Percentiles rank a stretch among this genome's conserved stretches.
phyloP scores from a whole-genome alignment of 2,113 vertebrate genomes.

The Callaeas wilsoni region DNA sequence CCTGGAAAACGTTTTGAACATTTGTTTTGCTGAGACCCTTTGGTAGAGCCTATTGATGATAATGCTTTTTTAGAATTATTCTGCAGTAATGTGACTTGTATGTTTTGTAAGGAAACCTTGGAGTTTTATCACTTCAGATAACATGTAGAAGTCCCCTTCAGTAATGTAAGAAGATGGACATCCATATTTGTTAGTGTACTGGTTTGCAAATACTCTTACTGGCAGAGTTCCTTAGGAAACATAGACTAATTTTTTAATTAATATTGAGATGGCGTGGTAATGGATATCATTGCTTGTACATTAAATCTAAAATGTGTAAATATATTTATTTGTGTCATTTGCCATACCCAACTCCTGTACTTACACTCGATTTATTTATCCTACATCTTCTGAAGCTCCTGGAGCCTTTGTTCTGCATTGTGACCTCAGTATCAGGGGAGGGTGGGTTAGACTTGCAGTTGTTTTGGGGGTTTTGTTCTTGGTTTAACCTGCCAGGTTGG shows the following conservation, averaged over 20 bases:
- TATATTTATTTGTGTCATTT: not conserved
- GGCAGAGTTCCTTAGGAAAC: not conserved
- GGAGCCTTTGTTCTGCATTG: not conserved
- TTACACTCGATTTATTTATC: not conserved
- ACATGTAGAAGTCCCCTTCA: not conserved
- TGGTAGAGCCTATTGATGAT: not conserved
- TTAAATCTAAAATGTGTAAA: not conserved
- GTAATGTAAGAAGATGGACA: not conserved
- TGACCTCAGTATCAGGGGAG: not conserved
- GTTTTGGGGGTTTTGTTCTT: not conserved
- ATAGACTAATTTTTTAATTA: not conserved
- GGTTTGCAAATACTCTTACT: not conserved
- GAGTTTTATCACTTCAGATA: not conserved
- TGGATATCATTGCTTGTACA: not conserved
- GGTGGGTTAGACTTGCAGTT: not conserved
- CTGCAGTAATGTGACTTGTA: not conserved
- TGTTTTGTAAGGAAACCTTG: not conserved
- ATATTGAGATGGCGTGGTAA: no score
- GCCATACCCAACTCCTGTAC: not conserved
- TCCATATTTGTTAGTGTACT: not conserved
- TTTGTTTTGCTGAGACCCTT: not conserved
- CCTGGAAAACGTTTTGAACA: not conserved
- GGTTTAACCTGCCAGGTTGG: not conserved
- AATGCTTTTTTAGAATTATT: not conserved
- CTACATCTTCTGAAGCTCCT: not conserved